A percentile compares a stretch with the other conserved stretches of the same genome.
Evolutionary conservation across 2,888 invertebrate genomes (phyloP).

Genomic region (Lamproptera curius): DNA sequence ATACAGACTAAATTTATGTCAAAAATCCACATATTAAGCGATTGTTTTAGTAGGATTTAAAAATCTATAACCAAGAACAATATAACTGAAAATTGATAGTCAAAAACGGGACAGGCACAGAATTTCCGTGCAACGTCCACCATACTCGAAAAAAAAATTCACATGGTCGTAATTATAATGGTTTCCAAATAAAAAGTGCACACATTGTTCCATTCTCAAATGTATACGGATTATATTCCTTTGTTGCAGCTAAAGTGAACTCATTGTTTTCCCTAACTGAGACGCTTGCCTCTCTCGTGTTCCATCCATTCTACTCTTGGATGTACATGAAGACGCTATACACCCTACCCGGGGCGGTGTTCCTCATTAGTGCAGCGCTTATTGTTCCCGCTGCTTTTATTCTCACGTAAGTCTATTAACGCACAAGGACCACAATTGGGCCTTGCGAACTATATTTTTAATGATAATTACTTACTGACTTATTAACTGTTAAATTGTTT

Average conservation of each 20-base stretch:
- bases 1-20: too few species aligned
- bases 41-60: too few species aligned
- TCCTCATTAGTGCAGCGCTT: constrained; percentile 54
- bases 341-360: constrained; percentile 58
- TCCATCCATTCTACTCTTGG: constrained; percentile 68
- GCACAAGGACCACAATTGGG: neutral
- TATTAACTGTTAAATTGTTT: too few species aligned
- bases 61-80: too few species aligned
- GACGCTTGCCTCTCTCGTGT: constrained; percentile 58
- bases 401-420: constrained; percentile 47
- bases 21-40: too few species aligned
- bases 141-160: too few species aligned
- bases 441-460: too few species aligned
- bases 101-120: too few species aligned
- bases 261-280: constrained; percentile 67
- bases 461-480: too few species aligned
- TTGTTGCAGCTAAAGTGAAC: constrained; percentile 62
- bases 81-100: too few species aligned
- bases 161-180: neutral
- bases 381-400: constrained; percentile 55
- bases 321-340: constrained; percentile 65
- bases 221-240: constrained; percentile 7
- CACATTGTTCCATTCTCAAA: neutral
- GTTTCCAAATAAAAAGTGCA: neutral
- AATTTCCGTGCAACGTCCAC: too few species aligned